Base-by-base conservation (phyloP, 2,888 invertebrate genomes). In the Calameuta pallipes region DNA sequence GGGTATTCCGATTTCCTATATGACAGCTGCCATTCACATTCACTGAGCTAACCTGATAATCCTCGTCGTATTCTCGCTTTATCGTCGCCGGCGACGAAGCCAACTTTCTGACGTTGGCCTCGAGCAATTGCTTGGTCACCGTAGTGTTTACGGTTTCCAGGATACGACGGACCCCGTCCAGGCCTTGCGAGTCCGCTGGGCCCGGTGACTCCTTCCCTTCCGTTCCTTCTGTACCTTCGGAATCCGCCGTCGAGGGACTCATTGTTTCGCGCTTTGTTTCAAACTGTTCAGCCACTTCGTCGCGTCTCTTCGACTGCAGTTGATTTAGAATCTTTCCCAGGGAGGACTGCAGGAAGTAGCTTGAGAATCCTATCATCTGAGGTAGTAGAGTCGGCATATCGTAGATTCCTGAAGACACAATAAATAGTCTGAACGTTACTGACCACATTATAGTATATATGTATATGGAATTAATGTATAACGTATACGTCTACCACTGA, bases 141-240 rank as follows among this genome's bases (percentile, higher is more conserved):
- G 95, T 95, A 23, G 95, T 94, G 89, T 94, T 96, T 23, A 96
- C 96, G 13, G 95, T 95, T 89, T 96, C 95, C 84, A 96, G 92
- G 84, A 96, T 95, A 78, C 95, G 93, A 88, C 96, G 95, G 69
- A 96, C 95, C 69, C 94, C 94, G 82, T 94, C 93, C 78, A 95
- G 92, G 83, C 93, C 94, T 81, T 94, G 94, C 73, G 92, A 92
- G 80, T 87, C 87, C 30, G 85, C 82, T 0, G 89, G 86, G 4
- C 86, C 87, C 0, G 91, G 90, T 1, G 91, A 91, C 74, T 90
- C 90, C 69, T 89, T 89, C 36, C 89, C 94, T 83, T 94, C 95
- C 0, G 93, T 93, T 0, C 94, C 94, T 87, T 94, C 94, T 80
- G 94, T 91, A 81, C 94, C 94, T 87, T 95, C 94, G 0, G 94